Evolutionary conservation across 2,113 vertebrate species (phyloP).

Genomic region (Dunckerocampus dactyliophorus): DNA sequence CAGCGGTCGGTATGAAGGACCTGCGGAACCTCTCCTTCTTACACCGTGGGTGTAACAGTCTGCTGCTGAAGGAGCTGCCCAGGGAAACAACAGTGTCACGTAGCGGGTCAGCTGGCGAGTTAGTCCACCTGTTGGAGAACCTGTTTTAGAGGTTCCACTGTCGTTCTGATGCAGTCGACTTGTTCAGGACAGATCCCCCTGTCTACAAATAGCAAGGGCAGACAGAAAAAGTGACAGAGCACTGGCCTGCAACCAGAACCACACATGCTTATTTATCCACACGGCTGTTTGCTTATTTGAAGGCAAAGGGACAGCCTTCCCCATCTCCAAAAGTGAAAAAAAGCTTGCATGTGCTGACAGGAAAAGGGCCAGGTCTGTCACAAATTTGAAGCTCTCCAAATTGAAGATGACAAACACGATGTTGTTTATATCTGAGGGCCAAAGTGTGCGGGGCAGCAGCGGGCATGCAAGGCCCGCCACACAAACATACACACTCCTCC

Average conservation of each 20-base stretch:
- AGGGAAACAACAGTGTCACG: too few relatives aligned
- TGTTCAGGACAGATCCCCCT: constrained; percentile 6
- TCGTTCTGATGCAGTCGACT: neutral
- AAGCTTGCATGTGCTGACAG: constrained; percentile 43
- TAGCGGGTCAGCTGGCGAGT: too few relatives aligned
- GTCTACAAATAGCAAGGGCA: constrained; percentile 45
- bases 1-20: too few relatives aligned
- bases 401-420: constrained; percentile 69
- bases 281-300: constrained; percentile 68
- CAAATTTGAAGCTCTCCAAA: constrained; percentile 54
- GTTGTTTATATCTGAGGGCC: constrained; percentile 57
- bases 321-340: constrained; percentile 60
- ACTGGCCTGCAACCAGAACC: constrained; percentile 50
- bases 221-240: constrained; percentile 53
- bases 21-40: too few relatives aligned
- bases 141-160: neutral
- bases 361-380: constrained; percentile 64
- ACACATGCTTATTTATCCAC: constrained; percentile 66
- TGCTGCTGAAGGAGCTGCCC: too few relatives aligned
- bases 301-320: constrained; percentile 58
- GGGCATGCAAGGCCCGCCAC: constrained; percentile 43
- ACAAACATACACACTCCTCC: neutral
- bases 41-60: too few relatives aligned
- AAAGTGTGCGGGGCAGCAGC: constrained; percentile 14
- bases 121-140: neutral